Conservation (phyloP, 1,140 invertebrate species). For the Heliothis virescens region DNA sequence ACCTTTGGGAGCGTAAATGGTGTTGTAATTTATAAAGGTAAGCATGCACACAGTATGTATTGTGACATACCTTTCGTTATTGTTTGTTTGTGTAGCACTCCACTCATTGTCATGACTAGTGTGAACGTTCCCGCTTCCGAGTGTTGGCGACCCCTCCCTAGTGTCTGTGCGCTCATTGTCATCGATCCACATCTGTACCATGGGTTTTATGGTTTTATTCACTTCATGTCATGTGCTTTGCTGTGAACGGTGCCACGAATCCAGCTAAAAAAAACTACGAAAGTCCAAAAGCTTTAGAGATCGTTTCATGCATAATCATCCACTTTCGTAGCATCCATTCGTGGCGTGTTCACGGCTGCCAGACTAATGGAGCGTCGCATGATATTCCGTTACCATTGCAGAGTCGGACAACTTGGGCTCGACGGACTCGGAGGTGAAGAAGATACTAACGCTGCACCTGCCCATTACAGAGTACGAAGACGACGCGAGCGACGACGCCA, state of each 20-base stretch:
- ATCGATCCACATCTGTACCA: conserved; percentile 21
- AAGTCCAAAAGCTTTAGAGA: not conserved
- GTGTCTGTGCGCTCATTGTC: conserved; percentile 25
- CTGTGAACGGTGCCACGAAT: conserved; percentile 30
- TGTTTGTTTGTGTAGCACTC: conserved; percentile 16
- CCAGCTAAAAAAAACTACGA: not conserved
- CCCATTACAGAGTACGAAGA: conserved; percentile 96
- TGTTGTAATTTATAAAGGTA: conserved; percentile 85
- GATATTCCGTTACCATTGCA: conserved; percentile 83
- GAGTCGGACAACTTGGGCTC: conserved; percentile 95
- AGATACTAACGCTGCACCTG: conserved; percentile 95
- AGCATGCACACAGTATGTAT: conserved; percentile 85
- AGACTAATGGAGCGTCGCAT: not conserved
- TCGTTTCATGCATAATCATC: not conserved
- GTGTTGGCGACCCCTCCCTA: conserved; percentile 40
- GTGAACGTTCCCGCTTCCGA: conserved; percentile 40
- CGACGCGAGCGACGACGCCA: conserved; percentile 90
- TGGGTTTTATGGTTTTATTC: conserved; percentile 24
- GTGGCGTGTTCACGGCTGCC: conserved; percentile 37
- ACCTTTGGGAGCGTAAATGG: conserved; percentile 85
- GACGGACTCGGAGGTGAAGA: conserved; percentile 95
- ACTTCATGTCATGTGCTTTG: conserved; percentile 31
- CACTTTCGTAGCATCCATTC: conserved; percentile 33
- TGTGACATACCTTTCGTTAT: conserved; percentile 63
- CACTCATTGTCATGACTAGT: conserved; percentile 56